Evolutionary conservation across 2,888 invertebrate species (phyloP), one percentile per base, ranked within the genome.

Genomic region (Drosophila nigritarsus): DNA sequence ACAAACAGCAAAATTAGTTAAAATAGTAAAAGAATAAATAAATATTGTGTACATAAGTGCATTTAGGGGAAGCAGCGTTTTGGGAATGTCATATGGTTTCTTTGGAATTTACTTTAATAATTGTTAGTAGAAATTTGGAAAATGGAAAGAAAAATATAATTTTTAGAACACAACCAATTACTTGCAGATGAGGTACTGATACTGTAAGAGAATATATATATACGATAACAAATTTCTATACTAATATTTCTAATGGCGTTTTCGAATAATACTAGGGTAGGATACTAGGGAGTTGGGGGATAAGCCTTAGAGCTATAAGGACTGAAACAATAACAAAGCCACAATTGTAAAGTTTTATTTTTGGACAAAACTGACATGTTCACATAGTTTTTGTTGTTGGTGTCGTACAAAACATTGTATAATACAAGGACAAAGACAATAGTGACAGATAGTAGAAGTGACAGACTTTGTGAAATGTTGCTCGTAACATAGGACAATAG

Each of bases 71-170:
- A 80, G 88, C 86, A 72, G 86, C 88, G 72, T 73, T 70, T 65
- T 55, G 79, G 89, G 87, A 87, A 79, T 79, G 82, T 87, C 82
- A 76, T 88, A 87, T n/a, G 64, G 68, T 78, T 80, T 88, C 75
- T 72, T 86, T 88, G 38, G 65, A 62, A 67, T 65, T 56, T 32
- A 59, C 55, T 64, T 38, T 18, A 67, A 53, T 34, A 55, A 49
- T 18, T n/a, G 64, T 87, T 84, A 82, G 85, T 73, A 13, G 2
- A 61, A 84, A 78, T 87, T 87, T 78, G 11, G 75, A 87, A 80
- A 68, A 78, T 20, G 1, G 15, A 45, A 45, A 49, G 48, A 53
- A 53, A 34, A 53, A 30, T 11, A 32, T 3, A 38, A 51, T 11
- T 58, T 45, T 56, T 67, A 49, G 50, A 82, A 86, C 76, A 76